Evolutionary conservation across 1,140 invertebrate genomes (phyloP).

Genomic region (Drosophila busckii): DNA sequence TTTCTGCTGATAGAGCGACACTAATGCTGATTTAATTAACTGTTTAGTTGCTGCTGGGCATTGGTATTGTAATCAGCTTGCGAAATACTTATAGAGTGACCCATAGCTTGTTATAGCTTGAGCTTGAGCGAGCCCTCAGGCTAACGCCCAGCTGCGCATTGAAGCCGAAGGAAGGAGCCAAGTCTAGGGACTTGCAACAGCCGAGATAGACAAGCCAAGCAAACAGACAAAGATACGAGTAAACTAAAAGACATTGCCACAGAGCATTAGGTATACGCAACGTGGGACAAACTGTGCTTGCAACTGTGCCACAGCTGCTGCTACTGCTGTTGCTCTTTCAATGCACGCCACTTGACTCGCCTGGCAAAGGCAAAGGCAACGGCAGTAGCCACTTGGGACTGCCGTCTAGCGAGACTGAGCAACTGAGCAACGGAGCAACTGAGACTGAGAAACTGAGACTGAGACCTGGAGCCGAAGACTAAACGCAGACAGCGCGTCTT

Average conservation of each 20-base stretch:
- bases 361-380: constrained; percentile 26
- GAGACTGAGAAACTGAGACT: background rate
- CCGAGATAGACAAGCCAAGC: constrained; percentile 52
- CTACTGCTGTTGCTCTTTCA: constrained; percentile 35
- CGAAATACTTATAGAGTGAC: constrained; percentile 2
- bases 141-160: constrained; percentile 6
- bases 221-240: background rate
- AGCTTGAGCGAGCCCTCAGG: no score
- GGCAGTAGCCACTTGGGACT: constrained; percentile 33
- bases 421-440: background rate
- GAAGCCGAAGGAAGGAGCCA: background rate
- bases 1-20: no score
- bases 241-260: constrained; percentile 1
- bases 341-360: constrained; percentile 45
- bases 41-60: no score
- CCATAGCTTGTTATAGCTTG: no score
- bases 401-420: constrained; percentile 1
- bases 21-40: no score
- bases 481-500: constrained; percentile 26
- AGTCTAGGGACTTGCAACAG: constrained; percentile 26
- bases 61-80: no score
- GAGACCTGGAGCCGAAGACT: constrained; percentile 2
- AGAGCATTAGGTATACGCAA: constrained; percentile 34
- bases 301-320: constrained; percentile 9
- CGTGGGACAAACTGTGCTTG: constrained; percentile 13